Evolutionary conservation across 2,888 invertebrate species (phyloP).

Genomic region (Spatulosminthurus flaviceps): DNA sequence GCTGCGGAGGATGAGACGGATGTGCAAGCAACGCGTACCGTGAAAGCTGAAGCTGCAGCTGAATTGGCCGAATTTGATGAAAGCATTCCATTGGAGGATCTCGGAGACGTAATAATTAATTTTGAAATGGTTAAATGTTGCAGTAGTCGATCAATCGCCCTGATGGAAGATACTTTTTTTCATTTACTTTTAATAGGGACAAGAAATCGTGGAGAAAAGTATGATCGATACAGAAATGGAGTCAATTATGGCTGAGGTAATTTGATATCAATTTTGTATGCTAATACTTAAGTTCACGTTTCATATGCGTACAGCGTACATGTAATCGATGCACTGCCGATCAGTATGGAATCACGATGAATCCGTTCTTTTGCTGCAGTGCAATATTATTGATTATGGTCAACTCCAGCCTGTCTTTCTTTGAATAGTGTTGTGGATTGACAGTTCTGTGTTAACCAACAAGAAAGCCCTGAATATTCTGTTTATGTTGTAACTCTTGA

Average conservation of each 20-base stretch:
- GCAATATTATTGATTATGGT: conserved; percentile 36
- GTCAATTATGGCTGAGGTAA: conserved; percentile 50
- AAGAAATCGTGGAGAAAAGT: conserved; percentile 45
- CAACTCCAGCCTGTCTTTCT: conserved; percentile 37
- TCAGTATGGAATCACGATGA: conserved; percentile 32
- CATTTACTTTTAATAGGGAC: conserved; percentile 29
- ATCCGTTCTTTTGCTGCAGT: conserved; percentile 38
- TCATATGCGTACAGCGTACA: too few relatives aligned
- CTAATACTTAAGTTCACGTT: too few relatives aligned
- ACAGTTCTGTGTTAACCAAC: conserved; percentile 38
- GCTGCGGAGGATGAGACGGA: conserved; percentile 96
- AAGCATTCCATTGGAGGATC: conserved; percentile 80
- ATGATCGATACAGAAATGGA: conserved; percentile 49
- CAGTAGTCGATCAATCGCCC: background rate
- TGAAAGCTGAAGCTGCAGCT: conserved; percentile 87
- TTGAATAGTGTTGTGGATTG: conserved; percentile 35
- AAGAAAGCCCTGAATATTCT: too few relatives aligned
- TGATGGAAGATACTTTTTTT: background rate
- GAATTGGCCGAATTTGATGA: conserved; percentile 97
- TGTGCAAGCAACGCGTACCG: conserved; percentile 87
- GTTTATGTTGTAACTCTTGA: too few relatives aligned
- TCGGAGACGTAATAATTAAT: conserved; percentile 57
- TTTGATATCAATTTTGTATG: too few relatives aligned
- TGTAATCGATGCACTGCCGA: conserved; percentile 24
- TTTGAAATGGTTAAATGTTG: too few relatives aligned